Base-by-base conservation (phyloP, 1,140 invertebrate species). In the Aphelenchoides avenae region DNA sequence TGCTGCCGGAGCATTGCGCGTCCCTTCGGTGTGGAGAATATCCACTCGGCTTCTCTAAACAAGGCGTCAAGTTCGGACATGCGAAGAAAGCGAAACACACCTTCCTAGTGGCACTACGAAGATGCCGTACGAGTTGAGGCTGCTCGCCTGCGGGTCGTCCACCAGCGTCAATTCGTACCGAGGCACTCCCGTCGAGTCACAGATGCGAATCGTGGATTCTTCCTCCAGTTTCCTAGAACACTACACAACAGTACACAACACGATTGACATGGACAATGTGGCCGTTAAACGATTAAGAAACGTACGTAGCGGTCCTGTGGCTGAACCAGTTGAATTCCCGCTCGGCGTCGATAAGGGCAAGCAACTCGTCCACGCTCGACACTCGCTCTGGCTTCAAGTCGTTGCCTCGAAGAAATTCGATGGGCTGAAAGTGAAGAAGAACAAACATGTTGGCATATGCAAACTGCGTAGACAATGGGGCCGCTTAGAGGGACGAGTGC, bases 101-200 rank as follows among this genome's bases (percentile, higher is more conserved):
- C 66, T 51, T 36, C 70, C 70, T 13, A 74, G 40, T 13, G 70
- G 70, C 11, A 71, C 67, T 11, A 72, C 43, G 37, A 72, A 72
- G 11, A 57, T 60, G 7, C 50, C 55, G 40, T 68, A 73, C 11
- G 42, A 56, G n/a, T 29, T n/a, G 26, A 71, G 30, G 13, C 42
- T 52, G 11, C 51, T 71, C n/a, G 40, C 11, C 36, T 54, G 37
- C n/a, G 30, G 29, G 33, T 60, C 48, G 44, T 72, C 70, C 1
- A 67, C 43, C 5, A 72, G 52, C 22, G 42, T 60, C 42, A 74
- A 49, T 27, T 33, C 40, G 31, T 71, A 71, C 11, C 69, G 71
- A 29, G 52, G 52, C 15, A 36, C 34, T 34, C 49, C 57, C 39
- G 48, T 37, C 26, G 24, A 47, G 20, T 57, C 39, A 31, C 39